Percentiles rank a stretch among this genome's conserved stretches.
These are phyloP conservation scores for Australoheros facetus DNA, from an alignment of 2,797 vertebrate genomes.

Conservation along the genomic window DNA sequence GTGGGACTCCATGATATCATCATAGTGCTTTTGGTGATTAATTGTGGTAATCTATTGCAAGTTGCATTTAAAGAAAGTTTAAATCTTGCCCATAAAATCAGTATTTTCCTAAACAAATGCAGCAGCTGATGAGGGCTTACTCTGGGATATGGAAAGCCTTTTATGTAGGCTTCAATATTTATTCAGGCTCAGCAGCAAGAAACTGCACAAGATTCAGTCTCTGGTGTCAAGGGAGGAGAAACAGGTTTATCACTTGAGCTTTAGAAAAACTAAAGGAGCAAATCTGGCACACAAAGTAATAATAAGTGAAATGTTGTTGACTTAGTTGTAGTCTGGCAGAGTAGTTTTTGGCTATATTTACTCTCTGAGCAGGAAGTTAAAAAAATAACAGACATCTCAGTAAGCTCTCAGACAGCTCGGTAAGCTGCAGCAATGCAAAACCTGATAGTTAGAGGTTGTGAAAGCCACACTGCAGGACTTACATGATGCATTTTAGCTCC, in stretches of 20 bases:
- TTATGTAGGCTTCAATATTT: not conserved
- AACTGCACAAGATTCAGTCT: not conserved
- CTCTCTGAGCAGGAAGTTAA: slow-evolving; percentile 44
- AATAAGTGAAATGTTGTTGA: not conserved
- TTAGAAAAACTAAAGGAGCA: not conserved
- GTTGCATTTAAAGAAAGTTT: slow-evolving; percentile 6
- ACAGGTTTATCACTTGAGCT: not conserved
- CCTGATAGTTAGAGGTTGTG: slow-evolving; percentile 61
- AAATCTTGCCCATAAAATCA: not conserved
- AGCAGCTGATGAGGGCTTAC: not conserved
- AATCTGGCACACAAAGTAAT: not conserved
- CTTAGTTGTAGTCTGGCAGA: not conserved
- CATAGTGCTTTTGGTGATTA: not conserved
- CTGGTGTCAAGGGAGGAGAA: not conserved
- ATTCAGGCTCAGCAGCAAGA: not conserved
- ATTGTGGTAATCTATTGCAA: not conserved
- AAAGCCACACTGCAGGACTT: slow-evolving; percentile 21
- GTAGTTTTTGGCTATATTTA: slow-evolving; percentile 14
- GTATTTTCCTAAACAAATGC: not conserved
- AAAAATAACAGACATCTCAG: slow-evolving; percentile 40
- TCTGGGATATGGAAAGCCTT: not conserved
- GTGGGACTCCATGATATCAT: slow-evolving; percentile 5
- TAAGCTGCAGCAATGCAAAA: slow-evolving; percentile 37
- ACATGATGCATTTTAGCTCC: slow-evolving; percentile 18
- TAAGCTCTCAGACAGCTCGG: slow-evolving; percentile 23